These are phyloP conservation scores for Sweltsa coloradensis DNA, from an alignment of 1,140 invertebrate species.

Conservation along the genomic window DNA sequence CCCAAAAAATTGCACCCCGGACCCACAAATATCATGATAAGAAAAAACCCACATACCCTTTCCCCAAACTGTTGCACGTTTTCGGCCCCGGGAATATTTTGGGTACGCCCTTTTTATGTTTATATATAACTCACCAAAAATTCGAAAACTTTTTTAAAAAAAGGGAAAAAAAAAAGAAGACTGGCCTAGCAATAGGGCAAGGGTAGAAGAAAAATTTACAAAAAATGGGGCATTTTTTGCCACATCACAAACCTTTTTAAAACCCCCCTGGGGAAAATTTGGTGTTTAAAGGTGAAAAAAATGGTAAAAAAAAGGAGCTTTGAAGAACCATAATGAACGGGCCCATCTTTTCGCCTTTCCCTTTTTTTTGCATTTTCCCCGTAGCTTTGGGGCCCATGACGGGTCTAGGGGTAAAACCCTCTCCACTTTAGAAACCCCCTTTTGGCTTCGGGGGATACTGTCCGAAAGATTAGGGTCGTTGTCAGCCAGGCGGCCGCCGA, in stretches of 20 bases:
- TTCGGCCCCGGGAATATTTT: too few relatives aligned
- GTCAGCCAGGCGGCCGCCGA: conserved; percentile 79
- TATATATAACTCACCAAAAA: too few relatives aligned
- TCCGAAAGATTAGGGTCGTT: conserved; percentile 85
- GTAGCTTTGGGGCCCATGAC: conserved; percentile 94
- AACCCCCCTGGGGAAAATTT: conserved; percentile 95
- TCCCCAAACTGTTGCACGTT: too few relatives aligned
- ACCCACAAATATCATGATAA: too few relatives aligned
- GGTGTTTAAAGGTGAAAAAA: conserved; percentile 86
- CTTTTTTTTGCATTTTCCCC: conserved; percentile 79
- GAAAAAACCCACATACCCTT: too few relatives aligned
- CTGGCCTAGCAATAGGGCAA: background rate
- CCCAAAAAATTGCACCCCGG: too few relatives aligned
- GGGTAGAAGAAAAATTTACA: background rate
- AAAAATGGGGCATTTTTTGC: too few relatives aligned
- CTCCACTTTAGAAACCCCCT: conserved; percentile 82
- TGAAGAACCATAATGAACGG: conserved; percentile 80
- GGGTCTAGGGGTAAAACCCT: conserved; percentile 73
- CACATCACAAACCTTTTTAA: too few relatives aligned
- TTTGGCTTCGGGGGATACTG: conserved; percentile 97
- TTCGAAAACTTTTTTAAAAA: background rate
- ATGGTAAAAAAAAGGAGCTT: conserved; percentile 87
- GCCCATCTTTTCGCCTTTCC: conserved; percentile 95
- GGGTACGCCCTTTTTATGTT: too few relatives aligned
- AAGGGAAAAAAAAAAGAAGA: background rate